A percentile compares a stretch with the other conserved stretches of the same genome.
Evolutionary conservation across 2,888 invertebrate species (phyloP).

Genomic region (Lydus trimaculatus): DNA sequence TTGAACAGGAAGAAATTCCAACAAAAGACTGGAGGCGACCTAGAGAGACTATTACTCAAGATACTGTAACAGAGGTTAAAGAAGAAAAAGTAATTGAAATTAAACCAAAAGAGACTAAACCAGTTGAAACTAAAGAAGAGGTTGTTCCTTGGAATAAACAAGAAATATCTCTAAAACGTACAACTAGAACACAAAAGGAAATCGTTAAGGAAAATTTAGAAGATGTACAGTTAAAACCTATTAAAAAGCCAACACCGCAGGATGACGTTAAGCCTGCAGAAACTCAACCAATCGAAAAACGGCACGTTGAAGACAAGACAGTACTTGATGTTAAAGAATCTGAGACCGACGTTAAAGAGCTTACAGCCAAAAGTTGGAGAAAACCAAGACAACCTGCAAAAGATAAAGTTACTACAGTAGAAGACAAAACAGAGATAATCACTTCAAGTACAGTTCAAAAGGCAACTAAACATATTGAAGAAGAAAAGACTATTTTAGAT

Average conservation of each 20-base stretch:
- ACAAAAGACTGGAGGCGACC: conserved; percentile 27
- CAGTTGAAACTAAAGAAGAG: conserved; percentile 14
- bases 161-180: conserved; percentile 63
- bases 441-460: conserved; percentile 14
- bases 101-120: conserved; percentile 2
- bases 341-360: conserved; percentile 16
- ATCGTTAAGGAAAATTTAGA: conserved; percentile 54
- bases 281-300: conserved; percentile 1
- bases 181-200: conserved; percentile 58
- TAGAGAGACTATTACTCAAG: conserved; percentile 4
- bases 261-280: background rate
- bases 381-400: conserved; percentile 13
- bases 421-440: conserved; percentile 6
- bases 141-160: conserved; percentile 70
- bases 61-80: conserved; percentile 7
- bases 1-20: conserved; percentile 12
- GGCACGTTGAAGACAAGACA: background rate
- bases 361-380: conserved; percentile 22
- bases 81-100: conserved; percentile 15
- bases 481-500: conserved; percentile 14
- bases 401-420: background rate
- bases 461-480: background rate
- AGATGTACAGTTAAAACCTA: conserved; percentile 51
- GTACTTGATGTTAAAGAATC: conserved; percentile 6
- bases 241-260: background rate